phyloP scores from a whole-genome alignment of 2,797 vertebrate genomes.

The Urosaurus nigricauda region DNA sequence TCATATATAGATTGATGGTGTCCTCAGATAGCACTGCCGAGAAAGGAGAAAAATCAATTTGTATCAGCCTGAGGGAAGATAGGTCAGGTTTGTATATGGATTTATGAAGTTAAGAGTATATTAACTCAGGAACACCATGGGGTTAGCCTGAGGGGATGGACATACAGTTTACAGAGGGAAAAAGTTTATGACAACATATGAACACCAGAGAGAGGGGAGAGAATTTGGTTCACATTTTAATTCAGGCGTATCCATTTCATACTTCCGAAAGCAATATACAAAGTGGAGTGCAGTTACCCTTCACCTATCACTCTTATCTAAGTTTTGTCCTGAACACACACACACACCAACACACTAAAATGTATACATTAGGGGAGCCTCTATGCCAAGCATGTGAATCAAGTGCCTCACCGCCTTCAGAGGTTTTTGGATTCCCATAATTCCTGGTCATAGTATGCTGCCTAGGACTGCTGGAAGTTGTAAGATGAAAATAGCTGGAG shows the following conservation, averaged over 20 bases:
- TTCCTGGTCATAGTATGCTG: neutral
- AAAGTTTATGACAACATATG: fast-evolving
- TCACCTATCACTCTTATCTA: neutral
- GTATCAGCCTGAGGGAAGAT: conserved; percentile 39
- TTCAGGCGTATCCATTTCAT: neutral
- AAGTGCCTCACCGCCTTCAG: too few species aligned
- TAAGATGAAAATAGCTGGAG: neutral
- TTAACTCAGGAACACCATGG: conserved; percentile 44
- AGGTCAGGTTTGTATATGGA: conserved; percentile 41
- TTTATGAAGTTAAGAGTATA: conserved; percentile 54
- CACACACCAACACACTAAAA: neutral
- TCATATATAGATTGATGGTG: conserved; percentile 55
- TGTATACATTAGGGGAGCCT: neutral
- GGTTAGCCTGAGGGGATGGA: neutral
- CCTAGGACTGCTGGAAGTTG: neutral
- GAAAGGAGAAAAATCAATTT: conserved; percentile 30
- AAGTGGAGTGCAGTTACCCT: too few species aligned
- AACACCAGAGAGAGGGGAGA: neutral
- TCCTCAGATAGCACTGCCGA: conserved; percentile 29
- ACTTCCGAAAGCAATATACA: neutral
- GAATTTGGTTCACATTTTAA: neutral
- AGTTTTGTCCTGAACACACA: neutral
- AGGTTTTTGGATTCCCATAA: neutral
- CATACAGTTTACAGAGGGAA: neutral
- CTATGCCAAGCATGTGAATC: neutral